A percentile compares a stretch with the other conserved stretches of the same genome.
phyloP scores from a whole-genome alignment of 2,888 invertebrate genomes.

The Metacarcinus magister region DNA sequence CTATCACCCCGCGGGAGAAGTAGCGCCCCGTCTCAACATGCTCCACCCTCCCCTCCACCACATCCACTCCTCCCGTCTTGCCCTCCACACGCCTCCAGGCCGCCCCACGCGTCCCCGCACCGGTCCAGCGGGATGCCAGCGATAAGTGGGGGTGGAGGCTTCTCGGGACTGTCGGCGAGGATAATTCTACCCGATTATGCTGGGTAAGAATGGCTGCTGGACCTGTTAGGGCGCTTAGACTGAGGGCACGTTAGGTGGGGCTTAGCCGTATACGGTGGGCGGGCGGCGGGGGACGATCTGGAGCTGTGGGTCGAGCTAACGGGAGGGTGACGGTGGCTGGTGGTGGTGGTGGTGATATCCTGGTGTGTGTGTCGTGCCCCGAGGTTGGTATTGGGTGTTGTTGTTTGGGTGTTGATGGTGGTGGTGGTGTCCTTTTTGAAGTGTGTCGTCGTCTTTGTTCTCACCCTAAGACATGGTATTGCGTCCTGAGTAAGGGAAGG shows the following conservation, averaged over 20 bases:
- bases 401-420: not conserved
- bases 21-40: not conserved
- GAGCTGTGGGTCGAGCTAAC: constrained; percentile 6
- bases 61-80: not conserved
- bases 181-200: not conserved
- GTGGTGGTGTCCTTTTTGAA: not conserved
- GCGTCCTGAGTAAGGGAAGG: not conserved
- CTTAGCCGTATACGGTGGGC: constrained; percentile 26
- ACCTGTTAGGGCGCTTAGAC: not conserved
- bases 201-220: not conserved
- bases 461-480: not conserved
- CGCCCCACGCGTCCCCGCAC: not conserved
- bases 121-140: not conserved
- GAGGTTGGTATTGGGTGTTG: not conserved
- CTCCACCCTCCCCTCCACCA: not conserved
- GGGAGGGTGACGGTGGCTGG: constrained; percentile 1
- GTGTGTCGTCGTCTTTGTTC: too few species aligned
- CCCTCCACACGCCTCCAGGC: not conserved
- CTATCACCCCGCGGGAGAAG: not conserved
- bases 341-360: not conserved
- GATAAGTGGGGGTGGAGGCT: not conserved
- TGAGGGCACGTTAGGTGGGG: not conserved
- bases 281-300: not conserved
- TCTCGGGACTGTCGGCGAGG: not conserved
- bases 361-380: not conserved